These are phyloP conservation scores for Hiodon tergisus DNA, from an alignment of 2,113 vertebrate species.

Conservation along the genomic window DNA sequence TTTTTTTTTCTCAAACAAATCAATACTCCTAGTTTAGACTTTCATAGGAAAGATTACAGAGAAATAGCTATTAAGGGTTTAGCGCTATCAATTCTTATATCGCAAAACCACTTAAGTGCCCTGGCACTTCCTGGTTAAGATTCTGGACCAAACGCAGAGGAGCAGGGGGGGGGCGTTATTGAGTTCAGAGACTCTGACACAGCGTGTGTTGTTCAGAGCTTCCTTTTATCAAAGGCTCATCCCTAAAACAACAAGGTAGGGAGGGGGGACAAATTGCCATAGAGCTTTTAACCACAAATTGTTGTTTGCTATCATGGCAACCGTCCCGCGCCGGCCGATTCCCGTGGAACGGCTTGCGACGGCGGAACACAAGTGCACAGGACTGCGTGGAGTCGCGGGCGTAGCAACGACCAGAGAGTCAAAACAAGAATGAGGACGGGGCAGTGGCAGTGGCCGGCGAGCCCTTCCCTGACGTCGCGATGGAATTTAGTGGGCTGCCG, in stretches of 20 bases:
- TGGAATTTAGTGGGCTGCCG: constrained; percentile 42
- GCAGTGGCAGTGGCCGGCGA: constrained; percentile 46
- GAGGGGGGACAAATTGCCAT: constrained; percentile 29
- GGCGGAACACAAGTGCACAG: constrained; percentile 36
- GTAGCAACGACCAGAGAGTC: constrained; percentile 39
- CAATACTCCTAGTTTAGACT: constrained; percentile 72
- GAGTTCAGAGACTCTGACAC: constrained; percentile 46
- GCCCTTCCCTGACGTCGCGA: constrained; percentile 56
- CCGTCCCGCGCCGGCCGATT: constrained; percentile 25
- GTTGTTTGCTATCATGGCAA: constrained; percentile 36
- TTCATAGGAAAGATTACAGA: constrained; percentile 79
- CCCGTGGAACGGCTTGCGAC: constrained; percentile 45
- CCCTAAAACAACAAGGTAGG: constrained; percentile 32
- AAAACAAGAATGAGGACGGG: constrained; percentile 37
- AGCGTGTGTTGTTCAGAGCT: constrained; percentile 27
- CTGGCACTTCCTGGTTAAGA: constrained; percentile 56
- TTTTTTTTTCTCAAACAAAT: constrained; percentile 59
- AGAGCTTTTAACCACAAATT: constrained; percentile 36
- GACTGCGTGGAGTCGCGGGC: background rate
- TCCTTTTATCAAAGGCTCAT: constrained; percentile 40
- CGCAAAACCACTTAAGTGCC: constrained; percentile 71
- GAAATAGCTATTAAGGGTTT: constrained; percentile 76
- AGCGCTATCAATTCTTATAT: constrained; percentile 70
- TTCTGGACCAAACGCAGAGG: constrained; percentile 50
- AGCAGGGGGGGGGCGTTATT: constrained; percentile 44